These are phyloP conservation scores for Pluvianellus socialis DNA, from an alignment of 2,113 vertebrate genomes.

Conservation along the genomic window DNA sequence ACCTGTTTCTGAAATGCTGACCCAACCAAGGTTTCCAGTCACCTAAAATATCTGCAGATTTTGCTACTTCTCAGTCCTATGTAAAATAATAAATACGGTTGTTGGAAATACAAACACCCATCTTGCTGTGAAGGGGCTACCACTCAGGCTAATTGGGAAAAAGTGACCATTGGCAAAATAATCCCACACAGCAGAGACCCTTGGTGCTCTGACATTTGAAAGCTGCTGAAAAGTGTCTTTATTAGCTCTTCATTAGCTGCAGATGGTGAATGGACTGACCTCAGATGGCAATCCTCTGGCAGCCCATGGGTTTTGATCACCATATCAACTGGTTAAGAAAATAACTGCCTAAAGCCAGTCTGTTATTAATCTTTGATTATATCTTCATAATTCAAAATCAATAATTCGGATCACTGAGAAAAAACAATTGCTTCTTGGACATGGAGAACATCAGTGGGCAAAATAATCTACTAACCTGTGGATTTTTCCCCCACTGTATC, in stretches of 20 bases:
- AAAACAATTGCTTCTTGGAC: neutral
- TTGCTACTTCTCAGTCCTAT: neutral
- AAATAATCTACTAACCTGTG: neutral
- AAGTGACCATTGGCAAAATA: neutral
- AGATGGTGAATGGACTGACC: neutral
- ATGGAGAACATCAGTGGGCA: neutral
- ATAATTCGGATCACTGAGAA: neutral
- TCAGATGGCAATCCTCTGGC: neutral
- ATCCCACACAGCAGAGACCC: neutral
- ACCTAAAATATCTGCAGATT: neutral
- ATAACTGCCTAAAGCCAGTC: neutral
- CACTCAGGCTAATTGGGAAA: neutral
- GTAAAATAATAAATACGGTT: neutral
- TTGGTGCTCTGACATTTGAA: neutral
- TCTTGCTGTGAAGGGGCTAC: neutral
- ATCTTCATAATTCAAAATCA: neutral
- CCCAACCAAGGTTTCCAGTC: neutral
- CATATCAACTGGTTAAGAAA: neutral
- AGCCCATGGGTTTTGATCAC: neutral
- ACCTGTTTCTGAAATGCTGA: neutral
- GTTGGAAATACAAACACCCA: neutral
- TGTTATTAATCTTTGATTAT: neutral
- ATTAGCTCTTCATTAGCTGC: neutral
- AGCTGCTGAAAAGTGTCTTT: neutral
- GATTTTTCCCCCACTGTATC: neutral